phyloP scores from a whole-genome alignment of 2,797 vertebrate species.

The Acanthurus lineatus region DNA sequence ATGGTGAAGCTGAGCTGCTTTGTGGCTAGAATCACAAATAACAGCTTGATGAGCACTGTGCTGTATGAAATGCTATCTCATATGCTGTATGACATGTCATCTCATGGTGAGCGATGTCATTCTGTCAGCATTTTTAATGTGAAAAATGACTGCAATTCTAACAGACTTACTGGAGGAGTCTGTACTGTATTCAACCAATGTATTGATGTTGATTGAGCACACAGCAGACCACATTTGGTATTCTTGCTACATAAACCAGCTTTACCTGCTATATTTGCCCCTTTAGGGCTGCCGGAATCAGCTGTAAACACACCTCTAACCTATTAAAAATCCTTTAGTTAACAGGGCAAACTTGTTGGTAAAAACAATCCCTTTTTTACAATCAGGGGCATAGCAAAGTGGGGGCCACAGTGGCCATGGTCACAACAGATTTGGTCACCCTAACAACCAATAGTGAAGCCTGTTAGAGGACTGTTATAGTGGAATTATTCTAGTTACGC shows the following conservation, averaged over 20 bases:
- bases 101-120: slow-evolving; percentile 10
- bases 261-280: not conserved
- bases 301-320: not conserved
- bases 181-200: not conserved
- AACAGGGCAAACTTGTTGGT: not conserved
- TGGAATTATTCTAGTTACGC: no score
- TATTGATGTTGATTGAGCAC: not conserved
- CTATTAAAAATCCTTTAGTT: not conserved
- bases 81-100: slow-evolving; percentile 14
- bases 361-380: not conserved
- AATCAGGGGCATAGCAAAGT: not conserved
- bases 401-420: no score
- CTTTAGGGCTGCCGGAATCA: not conserved
- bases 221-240: not conserved
- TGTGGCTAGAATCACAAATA: slow-evolving; percentile 21
- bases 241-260: not conserved
- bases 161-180: not conserved
- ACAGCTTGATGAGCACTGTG: slow-evolving; percentile 28
- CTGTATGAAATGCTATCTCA: slow-evolving; percentile 20
- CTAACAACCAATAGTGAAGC: no score
- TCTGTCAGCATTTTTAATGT: slow-evolving; percentile 9
- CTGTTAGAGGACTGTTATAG: no score
- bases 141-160: not conserved
- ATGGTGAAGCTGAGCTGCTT: not conserved
- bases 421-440: no score